phyloP scores from a whole-genome alignment of 2,113 vertebrate species.

The Bubo blakistoni region DNA sequence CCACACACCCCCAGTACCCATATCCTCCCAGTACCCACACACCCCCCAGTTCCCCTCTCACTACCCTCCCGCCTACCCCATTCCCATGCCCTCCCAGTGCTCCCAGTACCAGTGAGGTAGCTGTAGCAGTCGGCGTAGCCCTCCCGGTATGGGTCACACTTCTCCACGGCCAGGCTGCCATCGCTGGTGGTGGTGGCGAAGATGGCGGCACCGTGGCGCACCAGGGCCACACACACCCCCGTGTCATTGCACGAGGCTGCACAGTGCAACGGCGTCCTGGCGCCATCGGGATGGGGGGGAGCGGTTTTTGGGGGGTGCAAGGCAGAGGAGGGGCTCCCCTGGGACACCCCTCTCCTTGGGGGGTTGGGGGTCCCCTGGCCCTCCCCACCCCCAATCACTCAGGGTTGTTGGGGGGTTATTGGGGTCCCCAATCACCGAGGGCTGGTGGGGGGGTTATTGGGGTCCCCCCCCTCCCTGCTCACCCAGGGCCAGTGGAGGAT shows the following conservation, averaged over 20 bases:
- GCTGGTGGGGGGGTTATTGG: background rate
- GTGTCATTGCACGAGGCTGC: constrained; percentile 90
- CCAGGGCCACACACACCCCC: constrained; percentile 81
- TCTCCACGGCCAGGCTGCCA: constrained; percentile 82
- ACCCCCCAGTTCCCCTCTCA: too few species aligned
- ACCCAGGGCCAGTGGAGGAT: background rate
- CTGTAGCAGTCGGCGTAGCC: constrained; percentile 82
- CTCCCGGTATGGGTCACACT: constrained; percentile 86
- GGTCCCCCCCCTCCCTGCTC: background rate
- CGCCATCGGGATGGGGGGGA: background rate
- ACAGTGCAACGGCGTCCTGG: constrained; percentile 89
- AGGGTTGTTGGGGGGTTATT: background rate
- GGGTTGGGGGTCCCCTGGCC: background rate
- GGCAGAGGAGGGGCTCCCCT: too few species aligned
- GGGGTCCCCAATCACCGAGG: background rate
- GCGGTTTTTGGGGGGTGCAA: background rate
- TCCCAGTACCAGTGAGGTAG: constrained; percentile 78
- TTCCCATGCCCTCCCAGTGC: too few species aligned
- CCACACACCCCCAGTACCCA: too few species aligned
- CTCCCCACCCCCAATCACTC: too few species aligned
- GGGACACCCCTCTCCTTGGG: too few species aligned
- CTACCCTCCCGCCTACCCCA: too few species aligned
- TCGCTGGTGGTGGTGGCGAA: constrained; percentile 86
- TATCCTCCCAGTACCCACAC: too few species aligned
- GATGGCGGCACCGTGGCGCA: constrained; percentile 84